Base-by-base conservation (phyloP, 2,888 invertebrate species). In the Abrostola tripartita region DNA sequence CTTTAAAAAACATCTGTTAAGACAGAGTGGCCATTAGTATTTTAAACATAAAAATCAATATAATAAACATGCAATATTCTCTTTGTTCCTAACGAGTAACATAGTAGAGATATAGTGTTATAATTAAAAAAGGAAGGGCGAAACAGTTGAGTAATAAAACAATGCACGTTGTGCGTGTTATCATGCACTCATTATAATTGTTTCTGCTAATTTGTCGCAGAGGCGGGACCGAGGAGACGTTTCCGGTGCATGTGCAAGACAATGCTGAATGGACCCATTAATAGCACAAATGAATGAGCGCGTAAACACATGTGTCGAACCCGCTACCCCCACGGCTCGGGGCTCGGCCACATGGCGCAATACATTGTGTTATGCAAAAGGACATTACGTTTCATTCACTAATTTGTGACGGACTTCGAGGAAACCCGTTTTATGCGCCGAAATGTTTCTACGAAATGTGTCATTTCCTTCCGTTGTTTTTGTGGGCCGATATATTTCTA, bases 221-320 rank as follows among this genome's bases (percentile, higher is more conserved):
- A 84, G 85, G 83, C 79, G 83, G 84, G 81, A 74, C 79, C 76
- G 84, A 76, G 80, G 78, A 78, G 79, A 76, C 82, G 85, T 88
- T 90, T 94, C 94, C 93, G 93, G 90, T 88, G 92, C 94, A 94
- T 92, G 85, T 94, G 94, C 92, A 89, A 89, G 90, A 93, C 93
- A 93, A 94, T 94, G 87, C 84, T 90, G 90, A 92, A 93, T 92
- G 93, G 91, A 87, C 88, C 89, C 93, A 91, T 92, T 93, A 93
- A 93, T 92, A 92, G 91, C 89, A 88, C 83, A 88, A 88, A 86
- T 92, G 92, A 93, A 93, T 94, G 93, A 91, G 87, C 88, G 91
- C 86, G 92, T 91, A 90, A 89, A 88, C 92, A 92, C 91, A 92
- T 93, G 92, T 92, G 91, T 82, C 68, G 57, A 75, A 74, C 79